Evolutionary conservation across 2,888 invertebrate genomes (phyloP), one percentile per base, ranked within the genome.

Genomic region (Chalcosyrphus nemorum): DNA sequence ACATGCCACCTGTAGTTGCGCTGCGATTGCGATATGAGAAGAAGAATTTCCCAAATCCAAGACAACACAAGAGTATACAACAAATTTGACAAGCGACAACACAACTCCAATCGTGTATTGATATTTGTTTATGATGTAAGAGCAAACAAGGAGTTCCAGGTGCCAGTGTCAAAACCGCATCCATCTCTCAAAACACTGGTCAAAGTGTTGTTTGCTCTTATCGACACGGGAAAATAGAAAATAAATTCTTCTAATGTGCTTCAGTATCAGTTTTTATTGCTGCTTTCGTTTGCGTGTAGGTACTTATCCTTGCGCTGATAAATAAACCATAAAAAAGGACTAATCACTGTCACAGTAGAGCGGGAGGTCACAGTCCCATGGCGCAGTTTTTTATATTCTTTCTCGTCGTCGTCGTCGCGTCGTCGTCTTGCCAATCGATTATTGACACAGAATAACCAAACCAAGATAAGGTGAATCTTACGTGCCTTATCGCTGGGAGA

Each of bases 261-360:
- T 43, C 9, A 43, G 32, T 54, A 61, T 70, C 59, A 43, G 32
- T 54, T 52, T 70, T 52, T 70, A 61, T 77, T 54, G 57, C 43
- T 19, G 17, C 54, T 17, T n/a, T 24, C 45, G 32, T 17, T 11
- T 15, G 50, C 52, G 38, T n/a, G n/a, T n/a, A n/a, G n/a, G n/a
- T 59, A 65, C 75, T 57, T 66, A 76, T 76, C 66, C 76, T 59
- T 76, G 59, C n/a, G n/a, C 59, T 76, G 76, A 77, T 77, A 70
- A 54, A 45, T n/a, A 56, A 35, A 21, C n/a, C 45, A 56, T 56
- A 68, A 70, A 68, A 68, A 70, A 70, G 61, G 76, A 68, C 76
- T 70, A 77, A 61, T 61, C 68, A 77, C 59, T 77, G 76, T 70
- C 68, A 32, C 59, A 54, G 50, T 9, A 35, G 35, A 13, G 66